Evolutionary conservation across 1,140 invertebrate genomes (phyloP), one percentile per base, ranked within the genome.

Genomic region (Ridgeia piscesae): DNA sequence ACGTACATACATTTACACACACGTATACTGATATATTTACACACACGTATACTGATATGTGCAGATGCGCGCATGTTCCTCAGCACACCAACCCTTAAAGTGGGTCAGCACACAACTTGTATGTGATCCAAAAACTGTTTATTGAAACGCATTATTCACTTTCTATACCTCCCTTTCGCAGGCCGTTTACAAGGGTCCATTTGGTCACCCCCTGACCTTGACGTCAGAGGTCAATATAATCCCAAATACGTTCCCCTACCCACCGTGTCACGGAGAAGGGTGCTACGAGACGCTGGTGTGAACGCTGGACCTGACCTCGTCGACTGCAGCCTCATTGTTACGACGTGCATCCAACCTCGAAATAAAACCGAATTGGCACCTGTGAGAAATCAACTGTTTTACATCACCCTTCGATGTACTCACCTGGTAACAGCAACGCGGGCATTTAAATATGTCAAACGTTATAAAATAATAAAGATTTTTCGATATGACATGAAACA

Each of bases 211-310:
- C 8, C 27, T 77, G 58, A 77, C 58, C 14, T 77, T 77, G 58
- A 91, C 91, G 50, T 91, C 58, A 77, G 58, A 77, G 27, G 58
- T 77, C 58, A 77, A 77, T 21, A 77, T 77, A 6, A 77, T 77
- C 58, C 58, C 58, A 31, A 77, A 77, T 17, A 77, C 58, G 58
- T 77, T 77, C 58, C 58, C 58, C 58, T 77, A 77, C 58, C 58
- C 58, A 31, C 58, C 58, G 27, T 77, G 58, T 21, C 58, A 77
- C 58, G 58, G 58, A 77, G 58, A 77, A 77, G 58, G 58, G 27
- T 77, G 58, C 17, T 77, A 77, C 27, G 58, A 77, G 58, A 77
- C 58, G 1, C 58, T 77, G 58, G 58, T 77, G 58, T 77, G 17
- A 77, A 31, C 8, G 58, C 27, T 1, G 58, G 8, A 21, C 11